phyloP scores from a whole-genome alignment of 2,113 vertebrate species.

The Syngnathus scovelli region DNA sequence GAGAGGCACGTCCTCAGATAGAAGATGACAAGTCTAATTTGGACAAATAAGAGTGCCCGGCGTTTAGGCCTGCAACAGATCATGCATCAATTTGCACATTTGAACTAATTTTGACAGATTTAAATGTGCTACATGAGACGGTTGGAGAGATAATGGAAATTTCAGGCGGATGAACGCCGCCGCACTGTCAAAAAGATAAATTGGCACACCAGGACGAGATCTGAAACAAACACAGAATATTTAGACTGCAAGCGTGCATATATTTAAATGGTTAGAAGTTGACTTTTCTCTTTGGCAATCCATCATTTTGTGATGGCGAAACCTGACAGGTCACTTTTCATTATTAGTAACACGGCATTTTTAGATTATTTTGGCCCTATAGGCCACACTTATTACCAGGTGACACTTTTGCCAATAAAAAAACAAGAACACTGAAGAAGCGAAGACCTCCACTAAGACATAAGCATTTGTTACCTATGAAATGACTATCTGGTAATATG shows the following conservation, averaged over 20 bases:
- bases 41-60: slow-evolving; percentile 45
- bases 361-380: background rate
- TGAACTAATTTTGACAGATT: slow-evolving; percentile 68
- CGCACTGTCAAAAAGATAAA: slow-evolving; percentile 73
- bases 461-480: too few relatives aligned
- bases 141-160: slow-evolving; percentile 64
- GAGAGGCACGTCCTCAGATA: slow-evolving; percentile 59
- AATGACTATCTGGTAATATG: background rate
- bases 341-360: slow-evolving; percentile 6
- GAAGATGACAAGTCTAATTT: slow-evolving; percentile 74
- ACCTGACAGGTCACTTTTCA: slow-evolving; percentile 16
- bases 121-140: slow-evolving; percentile 58
- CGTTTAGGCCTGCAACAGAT: slow-evolving; percentile 45
- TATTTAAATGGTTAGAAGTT: slow-evolving; percentile 55
- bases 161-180: slow-evolving; percentile 31
- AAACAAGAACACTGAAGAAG: background rate
- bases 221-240: slow-evolving; percentile 52
- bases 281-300: slow-evolving; percentile 43
- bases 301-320: slow-evolving; percentile 47
- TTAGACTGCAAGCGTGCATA: slow-evolving; percentile 51
- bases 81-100: slow-evolving; percentile 63
- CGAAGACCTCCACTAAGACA: too few relatives aligned
- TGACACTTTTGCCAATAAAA: background rate
- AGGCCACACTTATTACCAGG: background rate
- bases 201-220: slow-evolving; percentile 52